Base-by-base conservation (phyloP, 2,797 vertebrate species). In the Cuniculus paca region DNA sequence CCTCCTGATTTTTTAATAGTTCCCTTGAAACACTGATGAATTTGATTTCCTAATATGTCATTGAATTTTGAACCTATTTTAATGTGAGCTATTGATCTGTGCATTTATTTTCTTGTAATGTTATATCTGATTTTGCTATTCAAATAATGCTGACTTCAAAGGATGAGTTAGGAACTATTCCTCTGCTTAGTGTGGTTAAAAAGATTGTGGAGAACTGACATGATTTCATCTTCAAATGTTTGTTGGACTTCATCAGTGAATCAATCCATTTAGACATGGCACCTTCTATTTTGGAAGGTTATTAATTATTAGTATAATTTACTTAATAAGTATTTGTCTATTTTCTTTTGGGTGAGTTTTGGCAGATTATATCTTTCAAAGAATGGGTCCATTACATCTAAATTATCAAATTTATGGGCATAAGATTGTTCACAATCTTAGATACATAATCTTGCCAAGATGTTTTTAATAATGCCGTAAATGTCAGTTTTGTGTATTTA, bases 401-500 rank as follows among this genome's bases (percentile, higher is more conserved):
- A 26, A 4, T 74, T 75, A 81, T 34, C 1, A 65, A 65, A 54
- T 81, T 50, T 42, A 6, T 42, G 26, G 16, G 11, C 11, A 12
- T 61, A 84, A 36, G 20, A 36, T 39, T 79, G 4, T 34, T 34
- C 24, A 50, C 6, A 20, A 11, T 58, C 19, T 90, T 89, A 9
- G 31, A 65, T n/a, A 65, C 13, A 34, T n/a, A 65, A 65, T 17
- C 61, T 65, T n/a, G 16, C 61, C 61, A 65, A 65, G 13, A 65
- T 88, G 34, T 94, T 96, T 95, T 72, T 31, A 89, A 11, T 91
- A 84, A 65, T 81, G 4, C 28, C 80, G 16, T 81, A 77, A 86
- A 12, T 91, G 10, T 86, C 65, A 61, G 52, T 61, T 70, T 83
- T 17, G 2, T 87, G 36, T 48, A 0, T 79, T 85, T 90, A 61